These are phyloP conservation scores for Procambarus clarkii DNA, from an alignment of 1,140 invertebrate species.

Conservation along the genomic window DNA sequence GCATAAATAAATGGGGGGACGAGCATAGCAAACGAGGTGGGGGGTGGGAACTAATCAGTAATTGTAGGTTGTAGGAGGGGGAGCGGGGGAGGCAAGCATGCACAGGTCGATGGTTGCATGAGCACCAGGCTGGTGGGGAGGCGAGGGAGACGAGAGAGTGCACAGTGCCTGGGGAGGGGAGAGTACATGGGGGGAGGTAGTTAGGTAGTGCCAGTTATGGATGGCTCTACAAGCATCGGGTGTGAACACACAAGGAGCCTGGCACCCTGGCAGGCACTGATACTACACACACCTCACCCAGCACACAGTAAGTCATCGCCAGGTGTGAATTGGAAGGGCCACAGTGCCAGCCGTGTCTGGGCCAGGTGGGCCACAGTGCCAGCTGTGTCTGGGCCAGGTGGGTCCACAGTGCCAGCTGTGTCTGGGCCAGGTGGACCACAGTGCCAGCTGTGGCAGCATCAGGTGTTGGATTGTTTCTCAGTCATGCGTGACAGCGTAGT, in stretches of 20 bases:
- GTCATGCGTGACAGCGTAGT: too few species aligned
- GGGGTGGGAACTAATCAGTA: neutral
- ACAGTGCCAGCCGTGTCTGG: too few species aligned
- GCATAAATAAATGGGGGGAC: neutral
- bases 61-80: too few species aligned
- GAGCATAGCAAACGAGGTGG: neutral
- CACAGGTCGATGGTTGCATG: conserved; percentile 14
- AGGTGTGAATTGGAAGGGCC: too few species aligned
- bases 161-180: neutral
- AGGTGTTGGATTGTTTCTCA: too few species aligned
- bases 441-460: neutral
- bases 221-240: neutral
- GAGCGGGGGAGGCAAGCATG: neutral
- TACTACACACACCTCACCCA: neutral
- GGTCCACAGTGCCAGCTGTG: too few species aligned
- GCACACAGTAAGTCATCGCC: too few species aligned
- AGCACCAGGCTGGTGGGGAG: neutral
- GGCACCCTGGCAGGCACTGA: neutral
- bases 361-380: neutral
- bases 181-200: neutral
- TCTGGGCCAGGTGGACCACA: too few species aligned
- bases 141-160: neutral
- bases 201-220: neutral
- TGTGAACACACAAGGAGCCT: neutral
- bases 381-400: neutral